Evolutionary conservation across 2,797 vertebrate species (phyloP), one percentile per base, ranked within the genome.

Genomic region (Chromobotia macracanthus): DNA sequence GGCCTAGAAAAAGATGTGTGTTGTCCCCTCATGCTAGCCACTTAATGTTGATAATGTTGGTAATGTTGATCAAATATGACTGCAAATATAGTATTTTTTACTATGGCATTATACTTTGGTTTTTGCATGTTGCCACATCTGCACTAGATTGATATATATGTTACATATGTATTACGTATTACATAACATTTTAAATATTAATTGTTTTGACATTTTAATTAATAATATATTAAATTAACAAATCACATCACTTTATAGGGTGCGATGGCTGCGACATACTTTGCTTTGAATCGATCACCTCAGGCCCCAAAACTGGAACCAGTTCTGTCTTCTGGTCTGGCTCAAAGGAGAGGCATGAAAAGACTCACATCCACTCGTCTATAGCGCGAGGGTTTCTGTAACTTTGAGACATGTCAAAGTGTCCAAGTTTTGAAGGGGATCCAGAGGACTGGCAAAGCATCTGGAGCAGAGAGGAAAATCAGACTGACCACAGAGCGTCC

Each of bases 261-360:
- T 7, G 97, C 97, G 1, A 95, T 99, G 94, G 95, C 95, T 23
- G 97, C 97, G 87, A 99, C 96, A 56, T 99, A 98, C 88, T 94
- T 94, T 0, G 97, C 97, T 84, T 92, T 99, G 85, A 96, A 95
- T 87, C 92, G 95, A 80, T 94, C 92, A 1, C 91, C 95, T 80
- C 95, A 95, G 83, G 93, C 96, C 55, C 97, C 97, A 0, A 91
- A 95, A 82, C 93, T 99, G 81, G 97, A 99, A 89, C 96, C 97
- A 0, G 97, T 99, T 63, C 89, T 96, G 73, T 94, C 96, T 11
- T 99, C 97, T 79, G 91, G 86, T 77, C 91, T 99, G 90, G 97
- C 97, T 68, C 97, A 98, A 90, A 93, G 97, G 69, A 88, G 97
- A 83, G 97, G 95, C 80, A 94, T 97, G 95, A 98, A 96, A 89